Conservation (phyloP, 92 coral and sea anemone genomes). For the Porites lobata region DNA sequence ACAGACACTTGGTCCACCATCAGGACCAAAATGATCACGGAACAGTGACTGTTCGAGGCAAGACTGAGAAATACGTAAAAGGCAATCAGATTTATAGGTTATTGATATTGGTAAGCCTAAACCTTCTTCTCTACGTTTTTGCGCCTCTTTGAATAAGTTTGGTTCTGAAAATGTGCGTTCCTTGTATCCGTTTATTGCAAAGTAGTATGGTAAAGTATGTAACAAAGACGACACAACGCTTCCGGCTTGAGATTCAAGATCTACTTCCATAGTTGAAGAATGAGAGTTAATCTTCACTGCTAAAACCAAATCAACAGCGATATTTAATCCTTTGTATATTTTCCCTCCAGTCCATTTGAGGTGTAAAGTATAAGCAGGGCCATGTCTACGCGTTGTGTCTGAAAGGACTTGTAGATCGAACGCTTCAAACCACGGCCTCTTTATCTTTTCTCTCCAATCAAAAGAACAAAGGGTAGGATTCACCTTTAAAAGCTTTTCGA, state of each 20-base stretch:
- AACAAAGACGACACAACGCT: background rate
- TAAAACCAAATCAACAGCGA: slow-evolving; percentile 37
- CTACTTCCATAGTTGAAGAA: background rate
- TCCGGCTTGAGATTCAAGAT: background rate
- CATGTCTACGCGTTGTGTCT: no score
- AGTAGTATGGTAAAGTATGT: background rate
- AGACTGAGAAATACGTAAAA: slow-evolving; percentile 11
- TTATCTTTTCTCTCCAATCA: no score
- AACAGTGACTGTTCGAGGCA: slow-evolving; percentile 16
- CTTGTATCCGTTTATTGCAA: slow-evolving; percentile 3
- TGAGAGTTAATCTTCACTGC: slow-evolving; percentile 40
- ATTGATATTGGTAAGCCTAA: no score
- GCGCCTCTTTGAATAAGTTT: background rate
- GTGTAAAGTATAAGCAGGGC: no score
- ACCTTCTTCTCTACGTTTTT: no score
- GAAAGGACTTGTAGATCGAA: no score
- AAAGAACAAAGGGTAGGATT: no score
- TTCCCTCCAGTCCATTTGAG: no score
- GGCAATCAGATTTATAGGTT: background rate
- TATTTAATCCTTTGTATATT: background rate
- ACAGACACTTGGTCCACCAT: slow-evolving; percentile 14
- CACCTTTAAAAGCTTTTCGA: no score
- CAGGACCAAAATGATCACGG: background rate
- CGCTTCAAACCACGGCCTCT: no score
- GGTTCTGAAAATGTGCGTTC: background rate